These are phyloP conservation scores for Siniperca chuatsi DNA, from an alignment of 2,113 vertebrate genomes.

Conservation along the genomic window DNA sequence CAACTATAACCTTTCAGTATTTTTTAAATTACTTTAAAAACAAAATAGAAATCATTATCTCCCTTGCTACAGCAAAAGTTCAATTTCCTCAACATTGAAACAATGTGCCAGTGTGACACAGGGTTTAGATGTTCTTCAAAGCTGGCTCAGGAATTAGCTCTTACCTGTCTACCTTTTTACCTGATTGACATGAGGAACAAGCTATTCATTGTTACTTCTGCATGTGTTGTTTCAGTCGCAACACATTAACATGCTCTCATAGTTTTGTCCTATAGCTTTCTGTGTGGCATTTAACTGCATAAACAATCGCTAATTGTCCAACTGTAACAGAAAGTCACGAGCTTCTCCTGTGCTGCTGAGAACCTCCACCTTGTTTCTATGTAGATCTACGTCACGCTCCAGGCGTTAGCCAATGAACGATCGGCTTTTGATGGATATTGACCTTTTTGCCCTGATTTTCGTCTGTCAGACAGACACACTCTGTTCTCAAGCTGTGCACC, in stretches of 20 bases:
- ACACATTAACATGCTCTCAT: too few species aligned
- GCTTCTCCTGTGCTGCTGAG: not conserved
- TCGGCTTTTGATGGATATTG: too few species aligned
- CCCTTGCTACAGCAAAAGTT: not conserved
- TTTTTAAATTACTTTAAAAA: not conserved
- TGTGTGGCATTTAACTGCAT: not conserved
- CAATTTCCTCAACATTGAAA: not conserved
- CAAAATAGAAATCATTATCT: not conserved
- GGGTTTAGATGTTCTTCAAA: not conserved
- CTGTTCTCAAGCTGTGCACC: not conserved
- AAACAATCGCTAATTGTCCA: not conserved
- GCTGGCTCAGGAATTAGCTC: not conserved
- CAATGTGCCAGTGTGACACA: not conserved
- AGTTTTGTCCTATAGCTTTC: too few species aligned
- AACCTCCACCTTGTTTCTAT: not conserved
- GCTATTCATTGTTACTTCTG: not conserved
- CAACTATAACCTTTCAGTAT: not conserved
- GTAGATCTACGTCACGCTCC: slow-evolving; percentile 9
- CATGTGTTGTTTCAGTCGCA: not conserved
- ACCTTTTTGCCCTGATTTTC: not conserved
- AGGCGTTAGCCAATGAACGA: slow-evolving; percentile 30
- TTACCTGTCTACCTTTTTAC: not conserved
- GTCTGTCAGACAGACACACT: slow-evolving; percentile 30
- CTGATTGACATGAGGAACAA: not conserved
- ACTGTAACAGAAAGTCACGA: fast-evolving